Base-by-base conservation (phyloP, 2,113 vertebrate genomes). In the Danio rerio region DNA sequence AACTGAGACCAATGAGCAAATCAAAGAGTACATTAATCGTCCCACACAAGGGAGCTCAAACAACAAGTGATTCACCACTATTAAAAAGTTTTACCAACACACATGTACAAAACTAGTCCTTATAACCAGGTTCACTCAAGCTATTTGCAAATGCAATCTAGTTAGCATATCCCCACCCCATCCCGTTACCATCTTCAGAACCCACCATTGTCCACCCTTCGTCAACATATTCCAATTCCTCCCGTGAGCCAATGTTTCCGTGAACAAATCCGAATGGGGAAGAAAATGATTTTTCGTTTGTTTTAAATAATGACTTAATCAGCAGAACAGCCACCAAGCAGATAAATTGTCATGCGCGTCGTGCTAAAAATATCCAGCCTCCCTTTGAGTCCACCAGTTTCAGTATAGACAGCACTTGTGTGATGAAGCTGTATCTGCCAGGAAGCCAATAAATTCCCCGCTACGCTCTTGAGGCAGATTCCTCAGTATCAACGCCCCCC, bases 341-440 rank as follows among this genome's bases (percentile, higher is more conserved):
- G 97, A 97, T 97, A 97, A 98, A 98, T 97, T 96, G 96, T 98
- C 97, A 99, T 99, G 97, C 97, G 96, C 96, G 92, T 97, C 96
- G 96, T 98, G 98, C 97, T 97, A 97, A 97, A 96, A 97, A 97
- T 95, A 97, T 94, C 94, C 96, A 95, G 93, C 94, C 94, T 95
- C 95, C 94, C 95, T 93, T 83, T 52, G 63, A 65, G 95, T 95
- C 93, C 93, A 93, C 92, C 95, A 94, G 93, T 95, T 95, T 95
- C 93, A 92, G 94, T 95, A 95, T 95, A 95, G 95, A 96, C 95
- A 97, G 95, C 94, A 96, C 96, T 97, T 96, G 95, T 93, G 96
- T 96, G 95, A 95, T 94, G 94, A 96, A 95, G 94, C 95, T 93
- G 93, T 94, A 96, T 94, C 95, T 95, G 95, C 95, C 94, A 96